Evolutionary conservation across 2,113 vertebrate genomes (phyloP), one percentile per base, ranked within the genome.

Genomic region (Aspiorhynchus laticeps): DNA sequence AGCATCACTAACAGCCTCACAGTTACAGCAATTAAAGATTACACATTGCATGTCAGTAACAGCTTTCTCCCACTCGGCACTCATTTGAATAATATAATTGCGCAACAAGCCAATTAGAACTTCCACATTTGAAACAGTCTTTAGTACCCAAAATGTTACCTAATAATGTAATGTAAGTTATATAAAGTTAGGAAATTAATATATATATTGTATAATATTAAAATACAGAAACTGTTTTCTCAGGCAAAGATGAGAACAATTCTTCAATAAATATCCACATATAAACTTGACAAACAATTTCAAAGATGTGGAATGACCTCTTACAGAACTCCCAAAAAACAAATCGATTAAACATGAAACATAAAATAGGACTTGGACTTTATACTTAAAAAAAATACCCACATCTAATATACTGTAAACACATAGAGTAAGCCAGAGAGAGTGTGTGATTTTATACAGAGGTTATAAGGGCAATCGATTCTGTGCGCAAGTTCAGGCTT

Each of bases 21-120:
- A 71, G 63, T 36, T 53, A 71, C 28, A 83, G 63, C 63, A 71
- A 83, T 83, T 71, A 71, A 71, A 83, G 28, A 51, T 14, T 81
- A 24, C 81, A 71, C 26, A 2, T 82, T 71, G 43, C 15, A n/a
- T 83, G 80, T 83, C 63, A 48, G 46, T 79, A 79, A 79, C 76
- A 56, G 48, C 26, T 33, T 33, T 83, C 28, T 71, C 26, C 65
- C 19, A 67, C 80, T 46, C 8, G 1, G 17, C 26, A 12, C 9
- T 33, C 15, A 82, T 82, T 82, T 69, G 26, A 46, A 67, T 33
- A 69, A 48, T 69, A 31, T 48, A 31, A 17, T 69, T 63, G 24
- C 14, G n/a, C 36, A 63, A 63, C 33, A 63, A 36, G 61, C 15
- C 41, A 83, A 83, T 83, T 83, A 69, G 2, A 65, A 48, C 0